A percentile compares a stretch with the other conserved stretches of the same genome.
Conservation (phyloP, 2,888 invertebrate species). For the Drosophila pseudotalamancana region DNA sequence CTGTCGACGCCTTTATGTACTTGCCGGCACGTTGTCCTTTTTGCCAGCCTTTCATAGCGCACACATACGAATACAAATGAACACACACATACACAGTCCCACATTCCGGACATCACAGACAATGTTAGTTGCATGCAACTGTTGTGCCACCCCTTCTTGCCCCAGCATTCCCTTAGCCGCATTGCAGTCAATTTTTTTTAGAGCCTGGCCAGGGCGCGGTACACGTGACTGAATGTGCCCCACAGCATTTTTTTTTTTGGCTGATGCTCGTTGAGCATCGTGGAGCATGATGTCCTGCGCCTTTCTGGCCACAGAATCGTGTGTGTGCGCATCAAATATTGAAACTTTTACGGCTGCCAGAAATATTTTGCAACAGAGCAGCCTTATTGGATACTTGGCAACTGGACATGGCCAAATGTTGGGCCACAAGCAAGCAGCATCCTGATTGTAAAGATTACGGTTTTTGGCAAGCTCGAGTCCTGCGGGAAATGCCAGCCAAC, state of each 20-base stretch:
- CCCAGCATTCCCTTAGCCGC: constrained; percentile 62
- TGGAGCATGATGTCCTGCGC: constrained; percentile 54
- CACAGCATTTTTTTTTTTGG: constrained; percentile 50
- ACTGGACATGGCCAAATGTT: constrained; percentile 9
- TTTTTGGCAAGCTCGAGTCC: constrained; percentile 21
- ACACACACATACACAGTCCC: constrained; percentile 1
- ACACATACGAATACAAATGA: constrained; percentile 29
- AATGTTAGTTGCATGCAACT: constrained; percentile 59
- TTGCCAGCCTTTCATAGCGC: constrained; percentile 50
- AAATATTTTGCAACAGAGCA: constrained; percentile 33
- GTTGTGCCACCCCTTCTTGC: constrained; percentile 30
- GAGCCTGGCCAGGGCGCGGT: constrained; percentile 39
- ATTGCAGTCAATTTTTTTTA: constrained; percentile 74
- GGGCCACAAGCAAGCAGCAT: not conserved
- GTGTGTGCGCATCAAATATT: constrained; percentile 61
- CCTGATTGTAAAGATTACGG: constrained; percentile 23
- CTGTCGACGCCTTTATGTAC: constrained; percentile 48
- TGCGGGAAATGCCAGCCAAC: constrained; percentile 12
- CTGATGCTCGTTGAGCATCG: constrained; percentile 55
- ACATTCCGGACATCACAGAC: constrained; percentile 38
- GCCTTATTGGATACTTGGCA: constrained; percentile 71
- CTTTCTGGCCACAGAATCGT: constrained; percentile 67
- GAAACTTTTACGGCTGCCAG: constrained; percentile 60
- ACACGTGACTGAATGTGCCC: constrained; percentile 70
- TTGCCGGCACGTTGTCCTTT: constrained; percentile 60